A percentile compares a stretch with the other conserved stretches of the same genome.
Conservation (phyloP, 2,113 vertebrate genomes). For the Grallaria varia region DNA sequence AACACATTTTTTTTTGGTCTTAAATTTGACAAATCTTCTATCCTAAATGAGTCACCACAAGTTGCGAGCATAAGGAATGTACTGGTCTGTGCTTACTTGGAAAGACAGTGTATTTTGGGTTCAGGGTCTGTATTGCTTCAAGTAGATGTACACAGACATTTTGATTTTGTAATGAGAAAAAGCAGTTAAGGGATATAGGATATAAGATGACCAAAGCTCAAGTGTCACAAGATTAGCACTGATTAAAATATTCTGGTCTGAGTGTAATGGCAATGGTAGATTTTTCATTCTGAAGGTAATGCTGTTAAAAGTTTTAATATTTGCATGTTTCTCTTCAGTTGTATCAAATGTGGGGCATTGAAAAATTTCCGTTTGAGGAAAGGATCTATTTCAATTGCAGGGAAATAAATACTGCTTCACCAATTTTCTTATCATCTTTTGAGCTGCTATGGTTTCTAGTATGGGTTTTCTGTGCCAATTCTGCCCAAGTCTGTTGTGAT, state of each 20-base stretch:
- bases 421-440: background rate
- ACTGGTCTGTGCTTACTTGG: background rate
- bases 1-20: background rate
- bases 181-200: background rate
- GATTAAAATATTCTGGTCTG: background rate
- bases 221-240: background rate
- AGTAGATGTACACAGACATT: background rate
- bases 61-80: background rate
- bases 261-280: background rate
- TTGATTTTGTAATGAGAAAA: background rate
- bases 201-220: background rate
- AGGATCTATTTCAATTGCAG: background rate
- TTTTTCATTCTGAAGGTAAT: background rate
- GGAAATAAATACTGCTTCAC: background rate
- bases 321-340: background rate
- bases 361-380: background rate
- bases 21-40: background rate
- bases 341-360: background rate
- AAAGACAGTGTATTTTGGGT: background rate
- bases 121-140: background rate
- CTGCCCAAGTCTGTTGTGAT: background rate
- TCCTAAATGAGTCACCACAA: background rate
- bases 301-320: background rate
- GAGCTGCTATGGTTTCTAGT: background rate
- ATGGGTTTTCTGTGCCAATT: background rate